Conservation (phyloP, 2,797 vertebrate genomes). For the Sparidentex hasta region DNA sequence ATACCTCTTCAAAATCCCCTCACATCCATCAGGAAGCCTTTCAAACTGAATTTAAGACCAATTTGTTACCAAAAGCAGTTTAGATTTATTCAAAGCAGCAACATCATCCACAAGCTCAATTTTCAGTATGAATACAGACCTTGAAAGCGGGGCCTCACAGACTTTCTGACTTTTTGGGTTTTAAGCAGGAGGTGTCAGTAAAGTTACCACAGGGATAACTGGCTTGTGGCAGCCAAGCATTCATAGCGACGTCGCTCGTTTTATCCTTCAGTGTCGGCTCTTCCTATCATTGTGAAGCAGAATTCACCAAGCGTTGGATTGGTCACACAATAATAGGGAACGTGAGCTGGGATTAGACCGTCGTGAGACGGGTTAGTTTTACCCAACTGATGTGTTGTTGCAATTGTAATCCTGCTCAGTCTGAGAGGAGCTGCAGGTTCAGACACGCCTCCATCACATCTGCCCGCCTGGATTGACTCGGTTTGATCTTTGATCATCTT, state of each 20-base stretch:
- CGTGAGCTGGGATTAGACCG: too few relatives aligned
- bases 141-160: too few relatives aligned
- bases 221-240: not conserved
- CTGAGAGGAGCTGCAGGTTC: too few relatives aligned
- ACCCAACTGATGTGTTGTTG: too few relatives aligned
- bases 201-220: not conserved
- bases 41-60: not conserved
- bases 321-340: not conserved
- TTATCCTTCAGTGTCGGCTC: not conserved
- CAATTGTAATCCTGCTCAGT: too few relatives aligned
- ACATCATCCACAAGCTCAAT: not conserved
- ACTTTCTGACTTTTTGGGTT: not conserved
- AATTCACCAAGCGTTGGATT: not conserved
- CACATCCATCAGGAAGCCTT: not conserved
- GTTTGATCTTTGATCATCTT: too few relatives aligned
- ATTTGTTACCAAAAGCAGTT: not conserved
- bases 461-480: too few relatives aligned
- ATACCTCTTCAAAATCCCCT: constrained; percentile 33
- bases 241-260: not conserved
- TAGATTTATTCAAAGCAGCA: not conserved
- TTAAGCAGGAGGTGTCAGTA: not conserved
- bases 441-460: too few relatives aligned
- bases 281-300: not conserved
- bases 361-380: too few relatives aligned
- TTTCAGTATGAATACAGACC: too few relatives aligned